Conservation (phyloP, 2,888 invertebrate species). For the Tetramorium bicarinatum region DNA sequence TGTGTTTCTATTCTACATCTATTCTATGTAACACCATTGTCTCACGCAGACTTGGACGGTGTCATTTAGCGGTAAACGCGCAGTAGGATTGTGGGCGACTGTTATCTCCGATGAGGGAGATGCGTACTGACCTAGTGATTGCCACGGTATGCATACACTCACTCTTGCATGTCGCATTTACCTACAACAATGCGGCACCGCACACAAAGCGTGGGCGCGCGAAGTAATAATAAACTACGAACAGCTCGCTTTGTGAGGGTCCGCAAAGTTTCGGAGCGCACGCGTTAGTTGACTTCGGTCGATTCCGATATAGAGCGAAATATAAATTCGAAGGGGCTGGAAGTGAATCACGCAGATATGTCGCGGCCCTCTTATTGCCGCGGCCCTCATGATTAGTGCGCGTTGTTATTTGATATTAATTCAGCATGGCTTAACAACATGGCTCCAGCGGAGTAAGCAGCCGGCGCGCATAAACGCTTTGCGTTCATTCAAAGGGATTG, state of each 20-base stretch:
- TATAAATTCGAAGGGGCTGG: slow-evolving; percentile 28
- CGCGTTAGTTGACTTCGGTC: background rate
- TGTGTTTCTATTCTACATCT: background rate
- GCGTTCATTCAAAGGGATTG: slow-evolving; percentile 52
- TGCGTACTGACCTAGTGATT: slow-evolving; percentile 27
- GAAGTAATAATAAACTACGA: slow-evolving; percentile 51
- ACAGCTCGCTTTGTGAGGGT: slow-evolving; percentile 37
- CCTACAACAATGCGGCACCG: slow-evolving; percentile 21
- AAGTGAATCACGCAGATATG: slow-evolving; percentile 40
- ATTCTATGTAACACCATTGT: background rate
- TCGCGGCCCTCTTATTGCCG: background rate
- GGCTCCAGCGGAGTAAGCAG: slow-evolving; percentile 37
- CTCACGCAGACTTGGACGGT: slow-evolving; percentile 6
- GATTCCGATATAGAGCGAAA: slow-evolving; percentile 37
- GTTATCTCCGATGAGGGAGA: slow-evolving; percentile 38
- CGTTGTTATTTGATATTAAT: slow-evolving; percentile 72
- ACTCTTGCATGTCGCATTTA: slow-evolving; percentile 31
- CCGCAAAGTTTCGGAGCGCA: slow-evolving; percentile 5
- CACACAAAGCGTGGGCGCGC: slow-evolving; percentile 13
- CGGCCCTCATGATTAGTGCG: slow-evolving; percentile 59
- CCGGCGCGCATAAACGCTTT: slow-evolving; percentile 34
- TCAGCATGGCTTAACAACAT: slow-evolving; percentile 56
- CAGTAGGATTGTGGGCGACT: slow-evolving; percentile 24
- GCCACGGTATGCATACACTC: slow-evolving; percentile 15
- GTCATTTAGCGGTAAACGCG: slow-evolving; percentile 27